Evolutionary conservation across 2,113 vertebrate genomes (phyloP).

Genomic region (Pipra filicauda): DNA sequence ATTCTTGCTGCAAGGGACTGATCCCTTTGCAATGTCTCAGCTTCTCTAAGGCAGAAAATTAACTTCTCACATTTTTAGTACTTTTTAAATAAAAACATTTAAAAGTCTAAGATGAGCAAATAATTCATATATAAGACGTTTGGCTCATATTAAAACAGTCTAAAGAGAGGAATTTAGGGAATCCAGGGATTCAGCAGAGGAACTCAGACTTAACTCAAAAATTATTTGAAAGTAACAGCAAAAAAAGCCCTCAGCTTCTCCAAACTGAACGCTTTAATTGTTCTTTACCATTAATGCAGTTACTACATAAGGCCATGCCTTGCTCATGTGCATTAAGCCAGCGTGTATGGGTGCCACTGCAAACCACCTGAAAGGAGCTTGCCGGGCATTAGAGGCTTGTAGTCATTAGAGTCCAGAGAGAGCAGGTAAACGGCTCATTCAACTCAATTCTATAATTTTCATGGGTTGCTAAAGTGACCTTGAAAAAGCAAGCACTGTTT

Average conservation of each 20-base stretch:
- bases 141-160: not conserved
- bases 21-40: not conserved
- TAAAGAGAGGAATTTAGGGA: not conserved
- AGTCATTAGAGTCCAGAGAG: rapidly evolving
- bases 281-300: not conserved
- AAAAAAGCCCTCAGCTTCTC: not conserved
- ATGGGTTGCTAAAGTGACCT: not conserved
- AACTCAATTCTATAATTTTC: not conserved
- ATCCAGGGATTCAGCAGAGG: not conserved
- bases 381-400: not conserved
- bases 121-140: not conserved
- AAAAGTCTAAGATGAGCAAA: not conserved
- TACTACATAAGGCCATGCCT: not conserved
- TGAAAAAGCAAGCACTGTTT: not conserved
- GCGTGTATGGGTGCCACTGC: rapidly evolving
- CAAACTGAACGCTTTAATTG: not conserved
- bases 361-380: not conserved
- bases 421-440: not conserved
- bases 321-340: not conserved
- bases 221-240: not conserved
- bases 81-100: not conserved
- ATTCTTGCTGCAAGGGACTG: not conserved
- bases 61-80: not conserved
- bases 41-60: not conserved
- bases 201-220: not conserved